Conservation (phyloP, 2,797 vertebrate species). For the Enteromius afrohamiltoni region DNA sequence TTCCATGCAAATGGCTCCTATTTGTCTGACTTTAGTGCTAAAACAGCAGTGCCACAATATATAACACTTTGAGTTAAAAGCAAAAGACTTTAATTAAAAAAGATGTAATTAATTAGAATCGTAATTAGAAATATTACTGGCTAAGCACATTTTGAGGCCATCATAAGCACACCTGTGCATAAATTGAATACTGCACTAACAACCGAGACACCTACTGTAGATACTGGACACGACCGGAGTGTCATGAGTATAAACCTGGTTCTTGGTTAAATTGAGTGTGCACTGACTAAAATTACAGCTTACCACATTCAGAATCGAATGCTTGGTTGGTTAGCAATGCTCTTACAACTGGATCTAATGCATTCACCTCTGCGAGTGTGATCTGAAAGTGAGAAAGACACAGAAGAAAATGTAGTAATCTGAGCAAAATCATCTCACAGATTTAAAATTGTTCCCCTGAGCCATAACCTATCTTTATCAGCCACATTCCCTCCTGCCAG, state of each 20-base stretch:
- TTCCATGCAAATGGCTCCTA: background rate
- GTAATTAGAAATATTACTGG: background rate
- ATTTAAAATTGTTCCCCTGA: conserved; percentile 42
- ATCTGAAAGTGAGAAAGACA: conserved; percentile 41
- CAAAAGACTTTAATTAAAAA: background rate
- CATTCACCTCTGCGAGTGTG: conserved; percentile 45
- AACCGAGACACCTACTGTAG: background rate
- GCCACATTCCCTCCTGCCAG: conserved; percentile 32
- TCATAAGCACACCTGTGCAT: background rate
- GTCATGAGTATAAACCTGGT: background rate
- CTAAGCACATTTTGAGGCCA: background rate
- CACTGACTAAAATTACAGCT: background rate
- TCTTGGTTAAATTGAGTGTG: conserved; percentile 12
- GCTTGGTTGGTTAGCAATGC: conserved; percentile 10
- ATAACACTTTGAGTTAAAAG: background rate
- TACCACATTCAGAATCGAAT: background rate
- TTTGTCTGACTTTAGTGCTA: background rate
- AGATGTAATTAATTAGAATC: background rate
- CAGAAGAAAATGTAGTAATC: conserved; percentile 49
- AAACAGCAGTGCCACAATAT: background rate
- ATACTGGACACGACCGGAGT: background rate
- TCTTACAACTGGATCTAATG: conserved; percentile 43
- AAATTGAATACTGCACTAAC: background rate
- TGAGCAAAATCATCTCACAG: conserved; percentile 53
- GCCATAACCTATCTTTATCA: conserved; percentile 53